These are phyloP conservation scores for Pterocles burchelli DNA, from an alignment of 2,113 vertebrate genomes.

Conservation along the genomic window DNA sequence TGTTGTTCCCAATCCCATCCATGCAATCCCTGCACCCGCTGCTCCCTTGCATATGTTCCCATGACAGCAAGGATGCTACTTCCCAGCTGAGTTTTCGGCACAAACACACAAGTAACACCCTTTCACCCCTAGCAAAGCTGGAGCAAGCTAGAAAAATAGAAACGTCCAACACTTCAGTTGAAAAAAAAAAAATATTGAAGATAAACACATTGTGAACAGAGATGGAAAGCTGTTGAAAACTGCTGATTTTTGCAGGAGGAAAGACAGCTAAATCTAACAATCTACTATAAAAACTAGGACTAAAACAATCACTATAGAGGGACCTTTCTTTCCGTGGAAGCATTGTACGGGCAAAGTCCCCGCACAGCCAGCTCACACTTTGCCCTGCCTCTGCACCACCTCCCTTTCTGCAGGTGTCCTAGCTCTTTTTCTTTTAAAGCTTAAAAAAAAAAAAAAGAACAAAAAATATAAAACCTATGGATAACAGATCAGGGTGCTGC, in stretches of 20 bases:
- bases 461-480: not conserved
- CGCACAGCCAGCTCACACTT: accelerated
- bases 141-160: not conserved
- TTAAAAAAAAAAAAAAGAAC: not conserved
- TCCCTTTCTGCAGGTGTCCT: not conserved
- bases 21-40: not conserved
- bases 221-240: conserved; percentile 22
- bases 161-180: not conserved
- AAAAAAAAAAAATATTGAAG: not conserved
- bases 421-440: not conserved
- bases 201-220: conserved; percentile 1
- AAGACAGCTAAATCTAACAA: not conserved
- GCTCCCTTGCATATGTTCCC: not conserved
- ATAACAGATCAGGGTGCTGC: no score
- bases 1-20: not conserved
- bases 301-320: not conserved
- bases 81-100: not conserved
- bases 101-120: not conserved
- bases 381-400: no score
- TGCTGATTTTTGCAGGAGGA: not conserved
- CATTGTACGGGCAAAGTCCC: no score
- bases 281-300: not conserved
- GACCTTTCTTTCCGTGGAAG: not conserved
- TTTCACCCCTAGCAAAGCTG: not conserved
- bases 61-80: not conserved